phyloP scores from a whole-genome alignment of 2,797 vertebrate genomes.

The Meda fulgida region DNA sequence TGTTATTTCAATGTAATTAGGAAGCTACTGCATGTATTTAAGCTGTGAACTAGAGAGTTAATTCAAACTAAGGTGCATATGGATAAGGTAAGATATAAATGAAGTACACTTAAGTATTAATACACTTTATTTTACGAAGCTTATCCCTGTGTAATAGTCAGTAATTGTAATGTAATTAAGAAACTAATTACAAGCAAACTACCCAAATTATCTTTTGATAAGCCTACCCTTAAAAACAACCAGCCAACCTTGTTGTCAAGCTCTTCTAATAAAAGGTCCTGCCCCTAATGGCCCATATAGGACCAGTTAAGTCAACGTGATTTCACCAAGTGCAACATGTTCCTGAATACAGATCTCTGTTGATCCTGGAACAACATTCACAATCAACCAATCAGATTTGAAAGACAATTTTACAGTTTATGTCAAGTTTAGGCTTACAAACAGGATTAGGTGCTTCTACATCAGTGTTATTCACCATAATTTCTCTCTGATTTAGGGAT shows the following conservation, averaged over 20 bases:
- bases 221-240: not conserved
- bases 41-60: too few relatives aligned
- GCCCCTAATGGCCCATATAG: not conserved
- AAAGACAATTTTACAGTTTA: not conserved
- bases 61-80: too few relatives aligned
- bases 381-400: not conserved
- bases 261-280: not conserved
- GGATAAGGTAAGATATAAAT: too few relatives aligned
- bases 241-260: not conserved
- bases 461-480: not conserved
- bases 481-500: not conserved
- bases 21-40: too few relatives aligned
- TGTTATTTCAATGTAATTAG: too few relatives aligned
- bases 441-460: not conserved
- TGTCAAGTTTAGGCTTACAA: not conserved
- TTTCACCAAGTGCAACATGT: not conserved
- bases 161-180: too few relatives aligned
- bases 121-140: too few relatives aligned
- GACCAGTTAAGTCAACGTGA: not conserved
- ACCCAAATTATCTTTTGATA: not conserved
- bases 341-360: not conserved
- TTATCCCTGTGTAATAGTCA: too few relatives aligned
- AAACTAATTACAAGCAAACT: too few relatives aligned
- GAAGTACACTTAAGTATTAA: too few relatives aligned
- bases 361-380: not conserved